These are phyloP conservation scores for Rhinatrema bivittatum DNA, from an alignment of 2,797 vertebrate genomes.

Conservation along the genomic window DNA sequence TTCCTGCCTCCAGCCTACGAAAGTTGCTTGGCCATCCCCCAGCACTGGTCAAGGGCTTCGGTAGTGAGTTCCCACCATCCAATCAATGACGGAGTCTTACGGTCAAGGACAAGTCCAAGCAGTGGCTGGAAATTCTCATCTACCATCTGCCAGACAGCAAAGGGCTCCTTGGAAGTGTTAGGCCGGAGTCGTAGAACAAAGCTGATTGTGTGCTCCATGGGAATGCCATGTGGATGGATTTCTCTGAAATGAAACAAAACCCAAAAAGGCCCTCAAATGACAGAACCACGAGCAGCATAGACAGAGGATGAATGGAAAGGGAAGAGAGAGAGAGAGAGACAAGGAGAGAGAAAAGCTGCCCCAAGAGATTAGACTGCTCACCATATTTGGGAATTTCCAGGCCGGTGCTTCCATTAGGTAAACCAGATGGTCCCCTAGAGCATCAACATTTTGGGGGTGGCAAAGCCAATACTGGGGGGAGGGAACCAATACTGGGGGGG, in stretches of 20 bases:
- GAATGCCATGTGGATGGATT: slow-evolving; percentile 66
- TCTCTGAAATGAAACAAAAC: slow-evolving; percentile 32
- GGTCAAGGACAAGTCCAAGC: slow-evolving; percentile 78
- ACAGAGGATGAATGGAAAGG: too few relatives aligned
- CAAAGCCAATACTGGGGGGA: too few relatives aligned
- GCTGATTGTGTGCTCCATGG: slow-evolving; percentile 72
- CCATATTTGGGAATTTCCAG: neutral
- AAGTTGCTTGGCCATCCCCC: too few relatives aligned
- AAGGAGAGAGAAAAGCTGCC: neutral
- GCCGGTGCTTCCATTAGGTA: too few relatives aligned
- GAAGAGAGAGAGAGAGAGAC: neutral
- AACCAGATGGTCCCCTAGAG: too few relatives aligned
- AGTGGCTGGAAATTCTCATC: slow-evolving; percentile 82
- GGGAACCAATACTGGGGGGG: too few relatives aligned
- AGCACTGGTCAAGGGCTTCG: too few relatives aligned
- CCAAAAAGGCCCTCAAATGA: too few relatives aligned
- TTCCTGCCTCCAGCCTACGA: too few relatives aligned
- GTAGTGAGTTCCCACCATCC: rapidly evolving
- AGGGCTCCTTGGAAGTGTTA: slow-evolving; percentile 73
- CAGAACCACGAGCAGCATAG: rapidly evolving
- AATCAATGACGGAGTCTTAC: slow-evolving; percentile 55
- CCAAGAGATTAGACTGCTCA: neutral
- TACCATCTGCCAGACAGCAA: slow-evolving; percentile 84
- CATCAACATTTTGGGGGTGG: too few relatives aligned
- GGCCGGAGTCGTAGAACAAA: slow-evolving; percentile 75